These are phyloP conservation scores for Norana najaformis DNA, from an alignment of 2,888 invertebrate genomes.

Conservation along the genomic window DNA sequence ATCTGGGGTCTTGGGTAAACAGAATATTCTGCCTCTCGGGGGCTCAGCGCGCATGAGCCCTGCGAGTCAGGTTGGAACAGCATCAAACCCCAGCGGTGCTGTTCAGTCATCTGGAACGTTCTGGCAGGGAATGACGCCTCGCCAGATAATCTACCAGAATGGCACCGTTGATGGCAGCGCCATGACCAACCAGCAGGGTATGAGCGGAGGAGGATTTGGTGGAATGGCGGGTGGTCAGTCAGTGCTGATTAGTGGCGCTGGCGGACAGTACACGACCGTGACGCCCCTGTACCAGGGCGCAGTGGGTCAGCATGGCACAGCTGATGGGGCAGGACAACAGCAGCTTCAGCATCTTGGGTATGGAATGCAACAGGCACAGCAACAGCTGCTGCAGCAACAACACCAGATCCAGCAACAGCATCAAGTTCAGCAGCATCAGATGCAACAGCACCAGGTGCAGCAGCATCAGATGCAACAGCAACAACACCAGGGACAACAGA, in stretches of 20 bases:
- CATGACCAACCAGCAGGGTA: slow-evolving; percentile 25
- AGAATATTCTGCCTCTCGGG: background rate
- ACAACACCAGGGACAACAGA: slow-evolving; percentile 55
- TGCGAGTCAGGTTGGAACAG: background rate
- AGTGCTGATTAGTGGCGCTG: slow-evolving; percentile 8
- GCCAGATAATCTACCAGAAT: slow-evolving; percentile 15
- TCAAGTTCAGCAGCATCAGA: slow-evolving; percentile 31
- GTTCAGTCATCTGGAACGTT: slow-evolving; percentile 2
- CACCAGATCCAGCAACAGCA: slow-evolving; percentile 25
- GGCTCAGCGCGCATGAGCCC: background rate
- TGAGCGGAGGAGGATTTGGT: background rate
- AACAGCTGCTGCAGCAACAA: slow-evolving; percentile 25
- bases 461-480: slow-evolving; percentile 37
- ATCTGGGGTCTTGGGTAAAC: background rate
- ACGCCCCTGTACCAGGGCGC: slow-evolving; percentile 31
- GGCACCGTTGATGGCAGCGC: background rate
- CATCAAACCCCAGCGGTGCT: background rate
- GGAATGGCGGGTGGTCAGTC: slow-evolving; percentile 4
- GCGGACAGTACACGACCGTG: slow-evolving; percentile 21
- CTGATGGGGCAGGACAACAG: slow-evolving; percentile 22
- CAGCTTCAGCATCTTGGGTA: slow-evolving; percentile 41
- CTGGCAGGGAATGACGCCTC: slow-evolving; percentile 26
- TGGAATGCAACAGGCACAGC: slow-evolving; percentile 14
- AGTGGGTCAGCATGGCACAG: background rate
- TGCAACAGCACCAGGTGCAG: slow-evolving; percentile 27